A percentile compares a stretch with the other conserved stretches of the same genome.
Evolutionary conservation across 2,888 invertebrate genomes (phyloP).

Genomic region (Rotaria macrura): DNA sequence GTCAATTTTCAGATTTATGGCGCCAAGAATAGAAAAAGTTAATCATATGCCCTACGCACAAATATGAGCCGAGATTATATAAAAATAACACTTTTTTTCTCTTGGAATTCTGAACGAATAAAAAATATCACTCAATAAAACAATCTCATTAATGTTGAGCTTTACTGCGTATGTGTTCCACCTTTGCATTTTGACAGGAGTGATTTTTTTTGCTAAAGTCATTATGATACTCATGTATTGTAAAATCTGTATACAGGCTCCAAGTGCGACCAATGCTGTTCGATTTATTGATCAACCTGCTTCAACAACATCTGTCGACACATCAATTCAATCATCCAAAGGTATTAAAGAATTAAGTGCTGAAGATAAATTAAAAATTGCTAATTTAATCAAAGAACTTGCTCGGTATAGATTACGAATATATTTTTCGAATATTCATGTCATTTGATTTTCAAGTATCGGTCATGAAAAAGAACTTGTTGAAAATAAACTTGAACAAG

Average conservation of each 20-base stretch:
- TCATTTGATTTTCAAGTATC: not conserved
- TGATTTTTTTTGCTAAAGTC: too few species aligned
- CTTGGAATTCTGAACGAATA: too few species aligned
- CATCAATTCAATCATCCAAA: not conserved
- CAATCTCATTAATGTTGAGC: too few species aligned
- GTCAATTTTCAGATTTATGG: too few species aligned
- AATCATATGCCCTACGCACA: too few species aligned
- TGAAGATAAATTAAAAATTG: constrained; percentile 21
- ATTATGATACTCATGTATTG: too few species aligned
- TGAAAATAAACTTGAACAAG: constrained; percentile 8
- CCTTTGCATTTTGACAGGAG: too few species aligned
- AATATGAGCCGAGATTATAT: too few species aligned
- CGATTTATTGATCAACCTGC: not conserved
- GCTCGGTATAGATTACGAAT: not conserved
- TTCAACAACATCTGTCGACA: not conserved
- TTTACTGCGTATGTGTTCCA: too few species aligned
- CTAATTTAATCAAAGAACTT: constrained; percentile 8
- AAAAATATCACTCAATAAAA: too few species aligned
- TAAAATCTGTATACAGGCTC: not conserved
- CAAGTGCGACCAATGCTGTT: not conserved
- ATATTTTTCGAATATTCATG: not conserved
- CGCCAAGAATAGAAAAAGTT: too few species aligned
- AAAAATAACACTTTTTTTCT: too few species aligned
- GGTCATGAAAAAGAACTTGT: constrained; percentile 8
- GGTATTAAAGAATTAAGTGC: constrained; percentile 1